Conservation (phyloP, 2,797 vertebrate genomes). For the Pseudocheirus occidentalis region DNA sequence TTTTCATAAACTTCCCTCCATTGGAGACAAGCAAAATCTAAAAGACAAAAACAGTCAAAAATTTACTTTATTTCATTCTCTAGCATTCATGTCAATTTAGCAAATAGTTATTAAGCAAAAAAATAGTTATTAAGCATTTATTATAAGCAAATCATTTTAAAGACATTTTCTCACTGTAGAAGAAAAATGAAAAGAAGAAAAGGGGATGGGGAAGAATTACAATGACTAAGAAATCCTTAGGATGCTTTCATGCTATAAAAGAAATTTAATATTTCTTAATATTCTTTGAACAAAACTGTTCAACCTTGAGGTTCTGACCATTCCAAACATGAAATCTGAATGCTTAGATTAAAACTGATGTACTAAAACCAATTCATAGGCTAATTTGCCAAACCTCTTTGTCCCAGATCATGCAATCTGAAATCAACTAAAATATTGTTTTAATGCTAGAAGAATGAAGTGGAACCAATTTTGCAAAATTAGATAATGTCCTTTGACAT, state of each 20-base stretch:
- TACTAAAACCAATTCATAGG: not conserved
- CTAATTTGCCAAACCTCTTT: not conserved
- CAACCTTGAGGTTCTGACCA: conserved; percentile 10
- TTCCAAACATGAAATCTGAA: not conserved
- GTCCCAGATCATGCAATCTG: conserved; percentile 26
- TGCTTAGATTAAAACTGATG: conserved; percentile 6
- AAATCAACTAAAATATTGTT: conserved; percentile 6
- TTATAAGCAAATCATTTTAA: not conserved
- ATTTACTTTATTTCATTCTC: not conserved
- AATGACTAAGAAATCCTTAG: conserved; percentile 1
- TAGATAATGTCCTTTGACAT: conserved; percentile 3
- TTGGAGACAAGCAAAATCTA: conserved; percentile 98
- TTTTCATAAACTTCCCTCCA: conserved; percentile 99
- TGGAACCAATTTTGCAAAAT: not conserved
- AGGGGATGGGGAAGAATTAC: not conserved
- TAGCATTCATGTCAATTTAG: not conserved
- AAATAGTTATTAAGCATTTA: not conserved
- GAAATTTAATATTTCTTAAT: conserved; percentile 13
- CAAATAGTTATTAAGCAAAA: not conserved
- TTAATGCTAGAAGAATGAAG: conserved; percentile 10
- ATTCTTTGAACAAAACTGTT: conserved; percentile 27
- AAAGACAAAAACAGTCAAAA: conserved; percentile 39
- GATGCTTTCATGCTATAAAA: conserved; percentile 28
- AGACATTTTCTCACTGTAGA: conserved; percentile 14
- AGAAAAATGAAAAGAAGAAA: not conserved